Conservation (phyloP, 2,888 invertebrate genomes). For the Microctonus aethiopoides region DNA sequence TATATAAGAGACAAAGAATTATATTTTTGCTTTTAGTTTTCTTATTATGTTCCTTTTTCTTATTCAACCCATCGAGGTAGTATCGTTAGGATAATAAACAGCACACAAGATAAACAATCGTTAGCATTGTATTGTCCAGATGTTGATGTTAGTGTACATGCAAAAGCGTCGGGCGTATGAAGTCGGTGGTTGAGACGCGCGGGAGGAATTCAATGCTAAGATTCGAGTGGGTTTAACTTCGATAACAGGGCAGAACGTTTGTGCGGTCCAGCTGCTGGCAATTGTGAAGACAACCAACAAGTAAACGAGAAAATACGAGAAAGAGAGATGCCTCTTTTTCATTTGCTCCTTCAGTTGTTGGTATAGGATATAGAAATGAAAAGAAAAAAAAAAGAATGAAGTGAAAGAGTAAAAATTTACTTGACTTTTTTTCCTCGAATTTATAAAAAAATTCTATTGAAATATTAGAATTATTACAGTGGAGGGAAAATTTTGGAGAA, state of each 20-base stretch:
- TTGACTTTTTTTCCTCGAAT: neutral
- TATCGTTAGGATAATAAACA: neutral
- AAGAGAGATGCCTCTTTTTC: too few species aligned
- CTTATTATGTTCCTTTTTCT: too few species aligned
- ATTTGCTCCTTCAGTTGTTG: too few species aligned
- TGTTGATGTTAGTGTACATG: neutral
- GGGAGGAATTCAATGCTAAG: slow-evolving; percentile 6
- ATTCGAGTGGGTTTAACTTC: slow-evolving; percentile 13
- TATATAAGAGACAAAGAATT: neutral
- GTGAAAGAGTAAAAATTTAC: neutral
- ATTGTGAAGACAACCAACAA: slow-evolving; percentile 40
- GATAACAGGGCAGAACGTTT: slow-evolving; percentile 43
- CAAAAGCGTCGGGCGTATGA: neutral
- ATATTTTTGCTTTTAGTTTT: neutral
- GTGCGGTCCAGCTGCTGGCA: slow-evolving; percentile 47
- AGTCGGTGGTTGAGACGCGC: neutral
- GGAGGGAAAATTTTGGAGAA: neutral
- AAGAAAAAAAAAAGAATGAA: slow-evolving; percentile 12
- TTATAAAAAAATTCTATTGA: neutral
- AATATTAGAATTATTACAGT: neutral
- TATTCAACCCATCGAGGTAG: neutral
- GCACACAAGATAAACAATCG: slow-evolving; percentile 50
- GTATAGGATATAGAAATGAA: too few species aligned
- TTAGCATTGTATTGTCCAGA: slow-evolving; percentile 44
- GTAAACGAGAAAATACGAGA: slow-evolving; percentile 21